Evolutionary conservation across 2,797 vertebrate genomes (phyloP), one percentile per base, ranked within the genome.

Genomic region (Octomys mimax): DNA sequence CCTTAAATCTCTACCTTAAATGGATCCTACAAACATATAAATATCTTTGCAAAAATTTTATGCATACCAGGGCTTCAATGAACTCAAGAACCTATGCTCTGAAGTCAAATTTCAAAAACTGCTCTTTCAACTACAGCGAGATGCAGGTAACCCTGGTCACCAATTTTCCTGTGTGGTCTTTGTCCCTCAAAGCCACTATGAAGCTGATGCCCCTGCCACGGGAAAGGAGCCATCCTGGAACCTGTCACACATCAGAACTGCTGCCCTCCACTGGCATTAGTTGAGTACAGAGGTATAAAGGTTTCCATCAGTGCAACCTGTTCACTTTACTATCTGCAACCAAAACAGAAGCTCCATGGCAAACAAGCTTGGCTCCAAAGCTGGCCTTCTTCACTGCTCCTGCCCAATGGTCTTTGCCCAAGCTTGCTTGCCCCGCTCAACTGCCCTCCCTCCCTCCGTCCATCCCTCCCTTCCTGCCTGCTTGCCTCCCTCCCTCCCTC

Each of bases 61-160:
- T 66, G 87, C 64, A 70, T 0, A 4, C 0, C 31, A 42, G 26
- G 31, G 26, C 39, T n/a, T 71, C 66, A 79, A 33, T 31, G 64
- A 31, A 33, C 66, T 42, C 36, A 77, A 86, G n/a, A 87, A n/a
- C 54, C 89, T 31, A 87, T 8, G 46, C 19, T 82, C 36, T 73
- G 71, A 93, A 57, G 21, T 71, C 84, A n/a, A 93, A 80, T 42
- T 79, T 91, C 57, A 89, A 39, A 71, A 79, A 49, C 39, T 19
- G 19, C 61, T 66, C 36, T 70, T 49, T 86, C 42, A n/a, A 14
- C 62, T 91, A 71, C 33, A 95, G 19, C 33, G 64, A 78, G 36
- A 80, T 31, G 42, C 28, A 26, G 16, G 39, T 36, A 71, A 82
- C 14, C 22, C 52, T 52, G 12, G 19, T 12, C 26, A 83, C 19